Base-by-base conservation (phyloP, 1,140 invertebrate species). In the Xylocopa sonorina region DNA sequence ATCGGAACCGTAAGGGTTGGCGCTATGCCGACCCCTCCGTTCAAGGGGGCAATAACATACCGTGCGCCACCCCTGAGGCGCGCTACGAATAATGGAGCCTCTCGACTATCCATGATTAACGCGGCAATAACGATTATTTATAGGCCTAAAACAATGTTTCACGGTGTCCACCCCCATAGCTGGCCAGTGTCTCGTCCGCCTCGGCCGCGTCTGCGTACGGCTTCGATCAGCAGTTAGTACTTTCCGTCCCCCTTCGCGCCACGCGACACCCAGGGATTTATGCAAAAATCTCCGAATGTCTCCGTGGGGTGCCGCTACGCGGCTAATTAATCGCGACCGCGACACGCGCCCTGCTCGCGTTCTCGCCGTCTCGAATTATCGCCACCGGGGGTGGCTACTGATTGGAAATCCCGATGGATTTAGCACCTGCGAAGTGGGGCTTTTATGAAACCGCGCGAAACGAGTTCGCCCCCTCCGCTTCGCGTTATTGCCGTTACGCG, bases 101-200 rank as follows among this genome's bases (percentile, higher is more conserved):
- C 84, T 83, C 86, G 87, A 89, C 88, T 88, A 89, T 87, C 89
- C 88, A 90, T 91, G 89, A 90, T 91, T 90, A 91, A 91, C 89
- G 89, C 83, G 83, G 89, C 89, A 91, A 91, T 91, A 91, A 91
- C 89, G 89, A 91, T 90, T 90, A 91, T 91, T 91, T 91, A 91
- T 91, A 89, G 90, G 87, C 83, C 80, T 87, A 90, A 91, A 90
- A 91, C 89, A 90, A 90, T 90, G 89, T 91, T 91, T 90, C 89
- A 88, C 88, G 81, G 71, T 90, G 90, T 90, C 90, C 89, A 88
- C 84, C 78, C n/a, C 79, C 64, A 81, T 72, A 67, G 73, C 50
- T 46, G 66, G 74, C 38, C 41, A 38, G n/a, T 27, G 55, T 78
- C 74, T 71, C 71, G 76, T 83, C 63, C 67, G 53, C 24, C 41